These are phyloP conservation scores for Anas capensis DNA, from an alignment of 2,797 vertebrate species.

Conservation along the genomic window DNA sequence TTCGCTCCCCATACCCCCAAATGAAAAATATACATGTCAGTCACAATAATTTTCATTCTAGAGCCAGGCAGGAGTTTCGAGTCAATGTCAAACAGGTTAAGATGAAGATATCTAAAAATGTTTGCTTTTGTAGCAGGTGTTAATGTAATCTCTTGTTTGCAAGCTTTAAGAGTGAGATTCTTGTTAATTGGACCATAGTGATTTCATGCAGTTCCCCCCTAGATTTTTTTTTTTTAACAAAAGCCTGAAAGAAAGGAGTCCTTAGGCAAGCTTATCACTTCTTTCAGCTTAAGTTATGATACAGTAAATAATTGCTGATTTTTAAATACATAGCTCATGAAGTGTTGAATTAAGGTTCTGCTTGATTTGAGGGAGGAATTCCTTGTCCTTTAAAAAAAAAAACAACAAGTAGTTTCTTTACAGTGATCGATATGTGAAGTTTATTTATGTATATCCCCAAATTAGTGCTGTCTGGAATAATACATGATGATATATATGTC, in stretches of 20 bases:
- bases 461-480: not conserved
- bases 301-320: not conserved
- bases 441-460: not conserved
- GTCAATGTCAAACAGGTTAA: slow-evolving; percentile 66
- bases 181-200: slow-evolving; percentile 77
- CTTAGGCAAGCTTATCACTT: slow-evolving; percentile 14
- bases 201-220: slow-evolving; percentile 45
- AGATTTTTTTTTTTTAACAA: not conserved
- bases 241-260: slow-evolving; percentile 15
- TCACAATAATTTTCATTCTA: slow-evolving; percentile 40
- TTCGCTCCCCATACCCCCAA: not conserved
- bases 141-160: slow-evolving; percentile 70
- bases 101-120: slow-evolving; percentile 75
- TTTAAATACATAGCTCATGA: not conserved
- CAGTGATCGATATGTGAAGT: not conserved
- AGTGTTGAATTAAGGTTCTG: not conserved
- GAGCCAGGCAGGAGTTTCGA: slow-evolving; percentile 38
- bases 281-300: slow-evolving; percentile 10
- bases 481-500: not conserved
- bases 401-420: not conserved
- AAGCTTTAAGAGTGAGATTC: slow-evolving; percentile 66
- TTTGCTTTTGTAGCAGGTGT: slow-evolving; percentile 76
- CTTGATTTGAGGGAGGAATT: not conserved
- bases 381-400: not conserved
- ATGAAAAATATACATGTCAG: slow-evolving; percentile 48